phyloP scores from a whole-genome alignment of 1,140 invertebrate genomes.

The Drosophila simulans region DNA sequence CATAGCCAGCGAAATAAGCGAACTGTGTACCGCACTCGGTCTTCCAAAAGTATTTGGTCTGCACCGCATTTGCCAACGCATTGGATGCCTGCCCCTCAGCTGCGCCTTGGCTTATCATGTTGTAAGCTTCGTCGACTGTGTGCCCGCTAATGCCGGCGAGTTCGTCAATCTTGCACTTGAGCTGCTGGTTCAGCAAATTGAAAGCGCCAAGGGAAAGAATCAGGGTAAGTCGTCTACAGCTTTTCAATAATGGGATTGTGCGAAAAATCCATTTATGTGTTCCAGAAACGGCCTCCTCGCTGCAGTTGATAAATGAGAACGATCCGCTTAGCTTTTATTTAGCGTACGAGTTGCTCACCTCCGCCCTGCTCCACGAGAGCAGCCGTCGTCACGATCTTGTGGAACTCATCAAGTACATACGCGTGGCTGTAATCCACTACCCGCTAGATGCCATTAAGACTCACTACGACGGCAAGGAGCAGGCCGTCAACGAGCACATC shows the following conservation, averaged over 20 bases:
- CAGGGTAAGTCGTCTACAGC: conserved; percentile 30
- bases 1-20: conserved; percentile 63
- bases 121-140: conserved; percentile 65
- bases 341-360: conserved; percentile 66
- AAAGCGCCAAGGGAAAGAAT: conserved; percentile 37
- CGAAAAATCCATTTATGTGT: not conserved
- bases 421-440: conserved; percentile 62
- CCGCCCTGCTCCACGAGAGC: conserved; percentile 45
- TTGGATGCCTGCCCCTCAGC: conserved; percentile 67
- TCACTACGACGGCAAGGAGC: conserved; percentile 54
- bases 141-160: conserved; percentile 45
- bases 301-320: conserved; percentile 51
- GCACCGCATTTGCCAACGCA: conserved; percentile 55
- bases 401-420: conserved; percentile 68
- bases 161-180: conserved; percentile 72
- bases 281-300: conserved; percentile 39
- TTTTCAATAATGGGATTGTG: not conserved
- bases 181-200: conserved; percentile 75
- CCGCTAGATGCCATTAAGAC: conserved; percentile 51
- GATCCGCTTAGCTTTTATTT: conserved; percentile 75
- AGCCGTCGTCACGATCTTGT: conserved; percentile 49
- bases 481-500: conserved; percentile 67
- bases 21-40: conserved; percentile 56
- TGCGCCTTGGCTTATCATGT: conserved; percentile 73
- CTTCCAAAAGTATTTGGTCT: conserved; percentile 65